Conservation (phyloP, 2,888 invertebrate species). For the Steinernema hermaphroditum region DNA sequence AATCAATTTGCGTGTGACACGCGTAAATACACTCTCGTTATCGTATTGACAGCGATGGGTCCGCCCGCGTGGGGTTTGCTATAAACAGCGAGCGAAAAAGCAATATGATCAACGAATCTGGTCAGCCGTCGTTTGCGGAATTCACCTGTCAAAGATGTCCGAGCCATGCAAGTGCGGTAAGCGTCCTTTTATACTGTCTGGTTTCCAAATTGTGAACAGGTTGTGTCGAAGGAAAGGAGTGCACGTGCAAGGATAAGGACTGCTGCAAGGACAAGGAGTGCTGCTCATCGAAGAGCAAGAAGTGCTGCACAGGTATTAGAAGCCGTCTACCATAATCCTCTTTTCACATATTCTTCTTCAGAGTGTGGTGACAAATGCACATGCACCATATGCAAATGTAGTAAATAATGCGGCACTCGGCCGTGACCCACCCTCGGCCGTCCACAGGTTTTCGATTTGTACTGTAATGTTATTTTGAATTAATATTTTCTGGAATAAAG, state of each 20-base stretch:
- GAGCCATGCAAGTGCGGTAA: slow-evolving; percentile 22
- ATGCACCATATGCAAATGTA: slow-evolving; percentile 7
- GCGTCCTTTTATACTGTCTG: background rate
- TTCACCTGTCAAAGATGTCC: background rate
- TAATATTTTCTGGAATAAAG: too few relatives aligned
- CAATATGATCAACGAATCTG: background rate
- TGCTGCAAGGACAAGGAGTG: slow-evolving; percentile 22
- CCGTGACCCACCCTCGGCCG: too few relatives aligned
- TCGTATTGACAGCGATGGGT: background rate
- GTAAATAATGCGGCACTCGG: background rate
- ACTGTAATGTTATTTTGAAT: too few relatives aligned
- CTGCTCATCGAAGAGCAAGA: background rate
- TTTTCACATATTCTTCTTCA: background rate
- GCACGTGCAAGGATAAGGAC: slow-evolving; percentile 25
- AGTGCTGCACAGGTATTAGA: slow-evolving; percentile 14
- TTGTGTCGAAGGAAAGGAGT: slow-evolving; percentile 20
- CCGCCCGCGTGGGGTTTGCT: slow-evolving; percentile 10
- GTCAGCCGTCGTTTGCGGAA: background rate
- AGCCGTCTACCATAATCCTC: background rate
- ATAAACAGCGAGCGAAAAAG: background rate
- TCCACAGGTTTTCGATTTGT: too few relatives aligned
- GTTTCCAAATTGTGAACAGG: background rate
- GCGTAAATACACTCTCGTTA: slow-evolving; percentile 19
- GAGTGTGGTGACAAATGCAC: slow-evolving; percentile 17
- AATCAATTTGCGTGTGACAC: background rate